These are phyloP conservation scores for Lochmaea crataegi DNA, from an alignment of 2,888 invertebrate species.

Conservation along the genomic window DNA sequence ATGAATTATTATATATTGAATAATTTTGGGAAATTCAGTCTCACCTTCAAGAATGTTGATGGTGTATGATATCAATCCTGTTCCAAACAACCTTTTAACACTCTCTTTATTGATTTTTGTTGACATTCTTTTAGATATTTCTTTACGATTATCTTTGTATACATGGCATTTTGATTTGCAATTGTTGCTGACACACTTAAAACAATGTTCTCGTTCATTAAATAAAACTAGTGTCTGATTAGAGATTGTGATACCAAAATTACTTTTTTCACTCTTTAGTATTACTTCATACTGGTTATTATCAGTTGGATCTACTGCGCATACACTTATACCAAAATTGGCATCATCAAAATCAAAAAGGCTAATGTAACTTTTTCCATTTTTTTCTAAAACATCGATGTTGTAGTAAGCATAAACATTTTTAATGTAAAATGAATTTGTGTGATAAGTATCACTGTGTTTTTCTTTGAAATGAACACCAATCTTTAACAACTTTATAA, in stretches of 20 bases:
- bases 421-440: slow-evolving; percentile 39
- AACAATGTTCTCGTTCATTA: slow-evolving; percentile 45
- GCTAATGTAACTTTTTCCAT: slow-evolving; percentile 43
- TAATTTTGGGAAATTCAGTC: slow-evolving; percentile 8
- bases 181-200: slow-evolving; percentile 42
- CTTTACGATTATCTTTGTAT: slow-evolving; percentile 43
- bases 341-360: slow-evolving; percentile 45
- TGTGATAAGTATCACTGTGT: slow-evolving; percentile 40
- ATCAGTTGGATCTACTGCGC: slow-evolving; percentile 38
- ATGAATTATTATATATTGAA: neutral
- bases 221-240: slow-evolving; percentile 41
- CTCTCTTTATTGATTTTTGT: slow-evolving; percentile 46
- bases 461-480: slow-evolving; percentile 45
- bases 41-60: slow-evolving; percentile 41
- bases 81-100: slow-evolving; percentile 44
- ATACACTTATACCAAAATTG: slow-evolving; percentile 46
- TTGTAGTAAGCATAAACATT: slow-evolving; percentile 43
- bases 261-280: slow-evolving; percentile 42
- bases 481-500: slow-evolving; percentile 37
- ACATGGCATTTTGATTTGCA: slow-evolving; percentile 44
- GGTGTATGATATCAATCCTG: slow-evolving; percentile 42
- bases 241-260: slow-evolving; percentile 38
- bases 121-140: slow-evolving; percentile 43
- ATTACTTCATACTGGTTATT: slow-evolving; percentile 40
- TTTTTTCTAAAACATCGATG: slow-evolving; percentile 44